Evolutionary conservation across 2,888 invertebrate genomes (phyloP), one percentile per base, ranked within the genome.

Genomic region (Amphipoea oculea): DNA sequence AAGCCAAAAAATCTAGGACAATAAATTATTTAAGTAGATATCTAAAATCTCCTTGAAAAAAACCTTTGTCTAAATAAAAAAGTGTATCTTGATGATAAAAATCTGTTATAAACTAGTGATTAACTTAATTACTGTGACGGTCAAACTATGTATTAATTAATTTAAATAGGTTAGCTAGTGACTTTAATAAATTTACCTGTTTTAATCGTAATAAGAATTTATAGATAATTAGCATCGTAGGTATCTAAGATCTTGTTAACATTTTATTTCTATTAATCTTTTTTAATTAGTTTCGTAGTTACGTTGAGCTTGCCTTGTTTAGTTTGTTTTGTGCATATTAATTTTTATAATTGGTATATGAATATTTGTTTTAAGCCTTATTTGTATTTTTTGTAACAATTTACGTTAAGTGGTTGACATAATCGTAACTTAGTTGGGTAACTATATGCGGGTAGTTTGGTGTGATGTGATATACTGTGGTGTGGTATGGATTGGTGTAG

Each of bases 171-270:
- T 51, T 23, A n/a, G 17, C 1, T 62, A 36, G 2, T 36, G 2
- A n/a, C 14, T 45, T 69, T 12, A 48, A 14, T 57, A 51, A 29
- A 6, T 66, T 57, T 48, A 57, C 36, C 51, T 42, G 66, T 66
- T 66, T 40, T 70, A 57, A 66, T 57, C 17, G 45, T 54, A 45
- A 40, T 23, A 62, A 69, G n/a, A 57, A 23, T 70, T 60, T 69
- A 73, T 82, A 42, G 7, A 77, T 66, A 69, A 68, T 82, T 73
- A 60, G 5, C 23, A 69, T 65, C 62, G 20, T 51, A 29, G 29
- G 29, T 29, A 77, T 73, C 72, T 82, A 17, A 72, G 42, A 77
- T 72, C 68, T 69, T 60, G 63, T 63, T 82, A 69, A 73, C 57
- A 73, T 72, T 81, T 63, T 60, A 76, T 60, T 65, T 69, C 12